Percentiles rank a stretch among this genome's conserved stretches.
These are phyloP conservation scores for Melanostoma scalare DNA, from an alignment of 2,888 invertebrate genomes.

Conservation along the genomic window DNA sequence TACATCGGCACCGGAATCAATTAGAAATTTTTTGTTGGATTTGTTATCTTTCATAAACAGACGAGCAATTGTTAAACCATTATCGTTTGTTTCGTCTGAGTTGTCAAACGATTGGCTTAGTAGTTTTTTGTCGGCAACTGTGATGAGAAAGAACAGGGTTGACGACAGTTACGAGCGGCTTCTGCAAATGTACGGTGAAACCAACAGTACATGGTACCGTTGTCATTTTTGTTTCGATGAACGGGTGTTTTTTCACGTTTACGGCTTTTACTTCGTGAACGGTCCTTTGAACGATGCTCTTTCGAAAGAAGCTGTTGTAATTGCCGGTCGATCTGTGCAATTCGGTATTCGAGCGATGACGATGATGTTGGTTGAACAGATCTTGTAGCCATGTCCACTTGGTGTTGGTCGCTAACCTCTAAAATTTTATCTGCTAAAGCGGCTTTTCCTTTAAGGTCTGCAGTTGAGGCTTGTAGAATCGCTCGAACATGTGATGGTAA, in stretches of 20 bases:
- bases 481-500: constrained; percentile 8
- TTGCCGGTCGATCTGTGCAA: too few species aligned
- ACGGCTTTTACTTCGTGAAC: too few species aligned
- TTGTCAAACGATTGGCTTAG: constrained; percentile 1
- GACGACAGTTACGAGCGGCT: neutral
- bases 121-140: neutral
- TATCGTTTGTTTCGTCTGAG: too few species aligned
- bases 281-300: too few species aligned
- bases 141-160: neutral
- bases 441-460: neutral
- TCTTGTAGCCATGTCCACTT: neutral
- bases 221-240: neutral
- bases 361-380: too few species aligned
- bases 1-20: constrained; percentile 11
- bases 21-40: too few species aligned
- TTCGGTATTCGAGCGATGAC: too few species aligned
- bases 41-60: too few species aligned
- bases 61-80: too few species aligned
- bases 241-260: neutral
- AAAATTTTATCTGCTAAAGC: constrained; percentile 1
- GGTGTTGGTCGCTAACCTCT: constrained; percentile 5
- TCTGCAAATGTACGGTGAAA: constrained; percentile 1
- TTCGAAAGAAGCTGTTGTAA: too few species aligned
- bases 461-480: neutral
- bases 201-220: constrained; percentile 4